Base-by-base conservation (phyloP, 1,140 invertebrate genomes). In the Ectropis grisescens region DNA sequence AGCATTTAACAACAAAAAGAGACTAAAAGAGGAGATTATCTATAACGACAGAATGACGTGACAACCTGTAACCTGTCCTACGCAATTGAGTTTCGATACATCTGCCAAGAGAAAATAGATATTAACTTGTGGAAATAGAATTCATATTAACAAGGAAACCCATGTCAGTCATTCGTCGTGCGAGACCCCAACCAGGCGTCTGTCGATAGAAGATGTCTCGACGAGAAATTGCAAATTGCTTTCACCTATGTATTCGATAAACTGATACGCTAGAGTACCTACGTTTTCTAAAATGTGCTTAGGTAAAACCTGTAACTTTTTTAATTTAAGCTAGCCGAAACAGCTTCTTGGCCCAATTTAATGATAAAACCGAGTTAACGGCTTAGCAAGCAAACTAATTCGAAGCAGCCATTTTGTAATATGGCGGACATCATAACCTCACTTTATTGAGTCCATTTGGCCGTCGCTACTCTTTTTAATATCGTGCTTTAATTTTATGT, bases 401-500 rank as follows among this genome's bases (percentile, higher is more conserved):
- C 58, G 45, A 42, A 51, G 39, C 55, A 33, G 47, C 59, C 54
- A 55, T 66, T 59, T 52, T 40, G 46, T 53, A 60, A 64, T 49
- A 60, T 60, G 54, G 49, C 52, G 47, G 33, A 32, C 55, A 56
- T 64, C 53, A 66, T 64, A 58, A 53, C 59, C 47, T 52, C 43
- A 56, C 55, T 70, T 70, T 66, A 68, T 64, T 45, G 54, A 57
- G 49, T 59, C 58, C 61, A 69, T 76, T 72, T 70, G 68, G 66
- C 66, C 50, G 40, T 41, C 54, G 58, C 55, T 54, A 55, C 53
- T 68, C 64, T 72, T 72, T 76, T 76, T 72, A 68, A 70, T 68
- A 58, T 58, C 56, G 59, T 72, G 52, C 58, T 72, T 76, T 59
- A 72, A 66, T 75, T 75, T 75, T 61, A 75, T 66, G 60, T 56